Conservation (phyloP, 2,113 vertebrate species). For the Chaenogobius annularis region DNA sequence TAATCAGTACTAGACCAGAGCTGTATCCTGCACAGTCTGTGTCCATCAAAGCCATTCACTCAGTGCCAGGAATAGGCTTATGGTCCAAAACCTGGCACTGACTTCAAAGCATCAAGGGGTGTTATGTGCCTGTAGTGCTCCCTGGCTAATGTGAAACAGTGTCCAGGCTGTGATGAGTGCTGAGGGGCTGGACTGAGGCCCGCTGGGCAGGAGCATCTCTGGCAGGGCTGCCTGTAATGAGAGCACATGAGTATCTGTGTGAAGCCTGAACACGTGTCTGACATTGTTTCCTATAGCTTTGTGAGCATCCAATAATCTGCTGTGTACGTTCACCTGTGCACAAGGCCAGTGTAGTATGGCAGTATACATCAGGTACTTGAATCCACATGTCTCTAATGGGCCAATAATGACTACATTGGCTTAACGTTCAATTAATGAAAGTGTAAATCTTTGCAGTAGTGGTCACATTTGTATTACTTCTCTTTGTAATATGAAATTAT, state of each 20-base stretch:
- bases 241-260: conserved; percentile 40
- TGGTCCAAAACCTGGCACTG: conserved; percentile 54
- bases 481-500: no score
- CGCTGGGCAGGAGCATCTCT: conserved; percentile 57
- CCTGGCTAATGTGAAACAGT: conserved; percentile 72
- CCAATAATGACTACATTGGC: no score
- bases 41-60: conserved; percentile 65
- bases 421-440: no score
- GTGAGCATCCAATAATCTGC: conserved; percentile 24
- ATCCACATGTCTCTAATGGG: no score
- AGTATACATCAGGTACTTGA: neutral
- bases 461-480: no score
- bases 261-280: conserved; percentile 11
- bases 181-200: conserved; percentile 68
- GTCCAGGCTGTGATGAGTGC: conserved; percentile 67
- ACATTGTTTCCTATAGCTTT: conserved; percentile 32
- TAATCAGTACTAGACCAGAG: conserved; percentile 65
- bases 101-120: conserved; percentile 65
- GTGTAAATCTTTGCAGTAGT: no score
- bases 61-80: conserved; percentile 58
- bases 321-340: conserved; percentile 16
- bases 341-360: neutral
- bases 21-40: conserved; percentile 35
- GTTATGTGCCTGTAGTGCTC: conserved; percentile 64
- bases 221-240: conserved; percentile 58